Evolutionary conservation across 2,113 vertebrate species (phyloP).

Genomic region (Garra rufa): DNA sequence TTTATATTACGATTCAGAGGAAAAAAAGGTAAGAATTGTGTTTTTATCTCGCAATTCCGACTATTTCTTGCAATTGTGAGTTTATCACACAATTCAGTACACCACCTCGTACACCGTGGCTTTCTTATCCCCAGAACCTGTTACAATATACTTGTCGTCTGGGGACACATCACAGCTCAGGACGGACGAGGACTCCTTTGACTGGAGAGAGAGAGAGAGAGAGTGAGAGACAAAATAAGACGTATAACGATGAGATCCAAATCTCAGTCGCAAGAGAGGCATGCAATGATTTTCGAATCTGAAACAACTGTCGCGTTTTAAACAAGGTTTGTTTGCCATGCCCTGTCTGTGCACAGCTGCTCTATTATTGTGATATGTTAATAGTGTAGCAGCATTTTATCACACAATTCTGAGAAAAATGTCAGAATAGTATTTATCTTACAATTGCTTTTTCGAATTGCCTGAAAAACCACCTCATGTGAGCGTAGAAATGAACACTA

Average conservation of each 20-base stretch:
- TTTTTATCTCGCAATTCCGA: too few species aligned
- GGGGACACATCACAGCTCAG: conserved; percentile 87
- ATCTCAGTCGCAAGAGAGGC: not conserved
- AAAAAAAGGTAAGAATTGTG: too few species aligned
- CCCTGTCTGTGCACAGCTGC: not conserved
- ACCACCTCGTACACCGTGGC: conserved; percentile 88
- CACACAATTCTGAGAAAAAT: too few species aligned
- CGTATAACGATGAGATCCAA: conserved; percentile 7
- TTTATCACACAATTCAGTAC: too few species aligned
- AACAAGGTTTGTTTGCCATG: not conserved
- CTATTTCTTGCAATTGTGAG: too few species aligned
- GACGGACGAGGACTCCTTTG: conserved; percentile 82
- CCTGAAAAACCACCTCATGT: too few species aligned
- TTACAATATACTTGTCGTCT: conserved; percentile 85
- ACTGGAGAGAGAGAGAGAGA: conserved; percentile 69
- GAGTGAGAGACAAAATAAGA: conserved; percentile 57
- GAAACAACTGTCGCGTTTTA: conserved; percentile 2
- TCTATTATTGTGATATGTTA: not conserved
- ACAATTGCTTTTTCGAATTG: too few species aligned
- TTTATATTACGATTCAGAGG: too few species aligned
- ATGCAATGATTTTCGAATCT: not conserved
- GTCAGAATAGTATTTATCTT: too few species aligned
- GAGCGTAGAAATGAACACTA: too few species aligned
- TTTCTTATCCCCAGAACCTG: conserved; percentile 85
- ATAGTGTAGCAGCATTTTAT: not conserved